These are phyloP conservation scores for Nematostella vectensis DNA, from an alignment of 92 coral and sea anemone species.

Conservation along the genomic window DNA sequence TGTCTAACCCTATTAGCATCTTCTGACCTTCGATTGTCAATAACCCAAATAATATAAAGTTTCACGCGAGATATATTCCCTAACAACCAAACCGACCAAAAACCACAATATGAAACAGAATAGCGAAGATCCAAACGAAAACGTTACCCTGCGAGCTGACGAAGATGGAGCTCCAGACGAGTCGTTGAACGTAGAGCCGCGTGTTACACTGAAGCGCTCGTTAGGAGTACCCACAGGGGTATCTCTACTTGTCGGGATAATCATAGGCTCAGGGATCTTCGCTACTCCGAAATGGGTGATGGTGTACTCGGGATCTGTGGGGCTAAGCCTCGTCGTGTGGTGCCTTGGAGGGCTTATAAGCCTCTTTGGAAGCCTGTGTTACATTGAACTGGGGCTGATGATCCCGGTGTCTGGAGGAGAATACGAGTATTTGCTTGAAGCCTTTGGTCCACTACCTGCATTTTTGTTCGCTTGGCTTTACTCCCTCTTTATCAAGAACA, in stretches of 20 bases:
- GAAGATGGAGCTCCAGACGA: no score
- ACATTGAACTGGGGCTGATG: conserved; percentile 72
- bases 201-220: conserved; percentile 53
- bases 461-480: conserved; percentile 65
- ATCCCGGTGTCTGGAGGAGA: conserved; percentile 82
- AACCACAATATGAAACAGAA: no score
- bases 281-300: conserved; percentile 88
- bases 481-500: conserved; percentile 49
- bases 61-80: no score
- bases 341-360: conserved; percentile 49
- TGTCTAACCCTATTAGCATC: no score
- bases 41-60: no score
- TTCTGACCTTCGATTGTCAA: no score
- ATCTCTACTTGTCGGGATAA: conserved; percentile 74
- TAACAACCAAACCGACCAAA: no score
- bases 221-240: conserved; percentile 71
- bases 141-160: no score
- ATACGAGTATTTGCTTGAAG: conserved; percentile 42
- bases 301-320: conserved; percentile 69
- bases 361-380: conserved; percentile 64
- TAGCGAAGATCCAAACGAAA: no score
- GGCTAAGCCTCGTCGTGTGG: conserved; percentile 73
- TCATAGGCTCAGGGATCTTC: conserved; percentile 89
- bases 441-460: conserved; percentile 82
- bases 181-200: no score